phyloP scores from a whole-genome alignment of 37 sponge, comb jelly and placozoan species.

The Petrosia ficiformis region DNA sequence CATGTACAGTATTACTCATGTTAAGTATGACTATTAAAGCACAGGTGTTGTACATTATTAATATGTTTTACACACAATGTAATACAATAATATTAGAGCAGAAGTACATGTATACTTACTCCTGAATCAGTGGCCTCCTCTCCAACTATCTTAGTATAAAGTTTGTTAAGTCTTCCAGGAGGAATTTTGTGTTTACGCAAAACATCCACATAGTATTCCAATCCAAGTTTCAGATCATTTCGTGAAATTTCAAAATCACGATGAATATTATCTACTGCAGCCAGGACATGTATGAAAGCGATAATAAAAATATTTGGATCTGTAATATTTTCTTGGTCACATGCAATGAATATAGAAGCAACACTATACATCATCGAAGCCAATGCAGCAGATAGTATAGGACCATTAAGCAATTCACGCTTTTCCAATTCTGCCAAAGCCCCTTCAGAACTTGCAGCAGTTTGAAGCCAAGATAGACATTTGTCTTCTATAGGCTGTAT shows the following conservation, averaged over 20 bases:
- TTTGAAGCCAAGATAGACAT: constrained; percentile 1
- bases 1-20: too few relatives aligned
- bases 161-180: background rate
- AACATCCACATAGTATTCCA: background rate
- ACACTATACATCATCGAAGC: constrained; percentile 37
- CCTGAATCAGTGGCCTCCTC: background rate
- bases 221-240: background rate
- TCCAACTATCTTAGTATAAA: background rate
- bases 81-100: too few relatives aligned
- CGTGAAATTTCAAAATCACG: background rate
- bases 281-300: constrained; percentile 20
- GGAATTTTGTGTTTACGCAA: background rate
- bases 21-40: too few relatives aligned
- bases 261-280: constrained; percentile 18
- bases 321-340: background rate
- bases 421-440: background rate
- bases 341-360: constrained; percentile 33
- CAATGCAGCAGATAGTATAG: background rate
- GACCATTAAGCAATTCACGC: background rate
- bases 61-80: too few relatives aligned
- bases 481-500: background rate
- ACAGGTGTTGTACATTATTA: too few relatives aligned
- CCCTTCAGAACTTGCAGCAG: background rate
- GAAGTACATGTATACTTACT: too few relatives aligned
- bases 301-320: constrained; percentile 24